Base-by-base conservation (phyloP, 2,888 invertebrate species). In the Leucophenga montana region DNA sequence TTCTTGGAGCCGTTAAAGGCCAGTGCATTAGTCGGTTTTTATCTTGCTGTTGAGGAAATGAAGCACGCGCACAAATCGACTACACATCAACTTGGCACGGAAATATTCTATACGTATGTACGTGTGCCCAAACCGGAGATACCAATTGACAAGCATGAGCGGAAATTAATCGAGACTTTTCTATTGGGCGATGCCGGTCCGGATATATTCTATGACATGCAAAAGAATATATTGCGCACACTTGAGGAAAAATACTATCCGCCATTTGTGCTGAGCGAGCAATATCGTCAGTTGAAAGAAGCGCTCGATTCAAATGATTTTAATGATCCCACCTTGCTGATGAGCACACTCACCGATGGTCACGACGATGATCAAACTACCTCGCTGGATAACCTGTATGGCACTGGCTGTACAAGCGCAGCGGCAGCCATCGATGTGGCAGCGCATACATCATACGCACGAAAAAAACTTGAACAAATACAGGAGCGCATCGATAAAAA, bases 91-190 rank as follows among this genome's bases (percentile, higher is more conserved):
- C 89, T 96, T 33, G 97, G 95, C 11, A 95, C 95, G n/a, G 96
- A 97, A 88, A 95, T 97, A 82, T 97, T 95, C 89, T 96, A 96
- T 85, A 95, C 95, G 3, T 96, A 95, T 82, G 94, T 97, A 72
- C 91, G 94, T 75, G 94, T 94, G 65, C 94, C 94, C 1, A 93
- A 93, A 72, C 94, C 94, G 0, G 94, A 94, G 85, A 93, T 96
- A 72, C 94, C 94, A 90, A 93, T 95, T 56, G 95, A 95, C 84
- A 95, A 92, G 90, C 92, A 92, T 66, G 93, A 93, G 6, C 91
- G 95, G 68, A 96, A 95, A 87, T 91, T 94, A 75, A 96, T 97
- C 92, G 97, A 97, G 86, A 92, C 94, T 14, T 97, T 97, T 89
- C 89, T 97, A 67, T 88, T 95, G 72, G 97, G 97, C 16, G 95